These are phyloP conservation scores for Protobothrops flavoviridis DNA, from an alignment of 2,113 vertebrate genomes.

Conservation along the genomic window DNA sequence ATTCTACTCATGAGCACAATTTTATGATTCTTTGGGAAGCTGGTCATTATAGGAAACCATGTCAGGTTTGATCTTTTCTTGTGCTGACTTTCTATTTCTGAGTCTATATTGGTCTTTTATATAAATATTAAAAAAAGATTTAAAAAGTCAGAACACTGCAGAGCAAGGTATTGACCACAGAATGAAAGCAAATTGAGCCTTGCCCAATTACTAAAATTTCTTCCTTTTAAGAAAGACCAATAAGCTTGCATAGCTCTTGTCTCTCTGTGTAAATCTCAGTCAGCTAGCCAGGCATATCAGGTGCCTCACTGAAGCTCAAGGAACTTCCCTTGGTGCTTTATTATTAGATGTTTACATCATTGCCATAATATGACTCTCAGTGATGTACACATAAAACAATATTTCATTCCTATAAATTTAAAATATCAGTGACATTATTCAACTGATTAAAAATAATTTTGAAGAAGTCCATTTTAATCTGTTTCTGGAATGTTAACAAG, in stretches of 20 bases:
- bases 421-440: background rate
- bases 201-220: background rate
- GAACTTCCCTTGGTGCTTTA: background rate
- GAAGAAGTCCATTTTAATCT: background rate
- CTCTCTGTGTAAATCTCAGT: background rate
- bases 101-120: background rate
- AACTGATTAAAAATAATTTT: background rate
- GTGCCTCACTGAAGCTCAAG: background rate
- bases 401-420: background rate
- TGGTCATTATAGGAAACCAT: background rate
- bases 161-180: background rate
- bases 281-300: background rate
- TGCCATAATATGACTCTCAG: background rate
- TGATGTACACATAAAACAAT: background rate
- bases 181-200: background rate
- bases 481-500: background rate
- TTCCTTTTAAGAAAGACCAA: background rate
- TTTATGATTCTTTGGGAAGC: conserved; percentile 28
- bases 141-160: background rate
- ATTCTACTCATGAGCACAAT: background rate
- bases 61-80: conserved; percentile 18
- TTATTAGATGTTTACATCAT: background rate
- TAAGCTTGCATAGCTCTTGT: background rate
- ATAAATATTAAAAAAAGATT: background rate
- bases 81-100: background rate